A percentile compares a stretch with the other conserved stretches of the same genome.
These are phyloP conservation scores for Eubasilissa regina DNA, from an alignment of 1,140 invertebrate genomes.

Conservation along the genomic window DNA sequence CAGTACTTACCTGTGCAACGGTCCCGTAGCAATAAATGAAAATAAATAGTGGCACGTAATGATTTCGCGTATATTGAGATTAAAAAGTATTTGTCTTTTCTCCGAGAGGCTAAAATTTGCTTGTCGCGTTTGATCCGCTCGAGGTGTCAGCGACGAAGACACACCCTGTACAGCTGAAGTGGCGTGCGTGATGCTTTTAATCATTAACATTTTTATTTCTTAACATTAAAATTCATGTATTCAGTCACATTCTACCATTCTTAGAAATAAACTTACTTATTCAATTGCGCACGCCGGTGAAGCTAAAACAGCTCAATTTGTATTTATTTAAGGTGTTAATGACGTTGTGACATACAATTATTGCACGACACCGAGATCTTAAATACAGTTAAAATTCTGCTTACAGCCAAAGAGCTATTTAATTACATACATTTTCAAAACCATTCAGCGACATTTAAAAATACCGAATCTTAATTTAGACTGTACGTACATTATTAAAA, in stretches of 20 bases:
- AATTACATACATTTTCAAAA: constrained; percentile 6
- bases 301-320: constrained; percentile 32
- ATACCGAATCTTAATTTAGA: too few species aligned
- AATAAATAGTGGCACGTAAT: too few species aligned
- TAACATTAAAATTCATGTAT: constrained; percentile 45
- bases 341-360: constrained; percentile 19
- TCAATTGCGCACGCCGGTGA: constrained; percentile 2
- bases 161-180: constrained; percentile 9
- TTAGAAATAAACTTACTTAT: constrained; percentile 43
- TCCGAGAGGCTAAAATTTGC: too few species aligned
- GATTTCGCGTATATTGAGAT: too few species aligned
- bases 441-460: background rate
- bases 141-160: background rate
- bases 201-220: constrained; percentile 42
- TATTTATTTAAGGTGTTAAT: constrained; percentile 39
- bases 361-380: constrained; percentile 15
- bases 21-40: too few species aligned
- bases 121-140: background rate
- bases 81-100: too few species aligned
- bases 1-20: too few species aligned
- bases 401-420: constrained; percentile 13
- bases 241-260: constrained; percentile 37
- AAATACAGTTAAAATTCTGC: constrained; percentile 23
- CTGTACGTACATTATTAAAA: too few species aligned
- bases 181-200: constrained; percentile 27